Evolutionary conservation across 1,140 invertebrate genomes (phyloP), one percentile per base, ranked within the genome.

Genomic region (Drosophila mayri): DNA sequence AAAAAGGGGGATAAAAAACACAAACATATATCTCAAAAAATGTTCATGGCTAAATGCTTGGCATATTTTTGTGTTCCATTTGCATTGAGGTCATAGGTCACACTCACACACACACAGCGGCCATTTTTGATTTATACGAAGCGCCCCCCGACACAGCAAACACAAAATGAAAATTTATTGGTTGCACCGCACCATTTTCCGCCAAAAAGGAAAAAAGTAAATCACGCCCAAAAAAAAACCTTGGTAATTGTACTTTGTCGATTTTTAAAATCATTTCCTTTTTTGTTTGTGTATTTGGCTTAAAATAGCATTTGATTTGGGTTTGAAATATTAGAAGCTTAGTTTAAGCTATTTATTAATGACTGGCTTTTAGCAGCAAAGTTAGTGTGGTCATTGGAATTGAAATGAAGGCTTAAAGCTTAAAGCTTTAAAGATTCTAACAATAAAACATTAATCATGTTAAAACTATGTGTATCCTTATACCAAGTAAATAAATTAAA

Each of bases 81-180:
- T 88, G 76, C 73, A 83, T 84, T 50, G 74, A 61, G 74, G 63
- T 77, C 74, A 77, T 77, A 77, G 74, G 74, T 77, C 57, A 50
- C 35, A 72, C 47, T 25, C 41, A 30, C 57, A 18, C 64, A 64
- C 60, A 46, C 40, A 37, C 28, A 25, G 37, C 28, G 41, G 71
- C 85, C 84, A 90, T 90, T 88, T 88, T 88, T 88, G 84, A 88
- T 88, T 90, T 88, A 88, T 88, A 76, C 65, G 59, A 67, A 47
- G 71, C 54, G 49, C 63, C 76, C 65, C 62, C 44, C 65, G 61
- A 60, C 57, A 72, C 65, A 44, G 52, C 66, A 70, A 76, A 62
- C 64, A 63, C 59, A 76, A 88, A 88, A 87, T 88, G 84, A 65
- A 87, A 88, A 87, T 87, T 87, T 87, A 87, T 86, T 70, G 62